Base-by-base conservation (phyloP, 2,888 invertebrate genomes). In the Punctoribates punctum region DNA sequence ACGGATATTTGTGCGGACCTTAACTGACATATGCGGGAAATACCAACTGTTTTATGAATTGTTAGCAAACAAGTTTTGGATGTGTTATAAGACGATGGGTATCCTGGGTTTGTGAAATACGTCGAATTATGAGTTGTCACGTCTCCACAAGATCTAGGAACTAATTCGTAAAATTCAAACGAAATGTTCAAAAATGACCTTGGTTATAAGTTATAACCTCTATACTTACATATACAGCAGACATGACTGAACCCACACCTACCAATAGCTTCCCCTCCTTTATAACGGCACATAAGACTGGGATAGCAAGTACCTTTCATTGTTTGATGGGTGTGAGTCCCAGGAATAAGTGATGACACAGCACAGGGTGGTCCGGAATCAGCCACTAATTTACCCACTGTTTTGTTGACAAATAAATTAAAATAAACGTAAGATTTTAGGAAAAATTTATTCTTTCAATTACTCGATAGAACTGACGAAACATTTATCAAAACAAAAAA, bases 91-190 rank as follows among this genome's bases (percentile, higher is more conserved):
- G 73, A 76, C n/a, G 77, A 75, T 15, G 80, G 80, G 72, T 73
- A 80, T 0, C 78, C 79, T 1, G 88, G 87, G 83, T 93, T 93
- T 0, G 93, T 92, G 83, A 94, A 94, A 82, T 93, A 93, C 0
- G 94, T 93, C 1, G 90, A 90, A 82, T 94, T 94, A 82, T 91
- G 90, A 0, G 88, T 86, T 0, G 91, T 89, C 0, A 89, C 88
- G 73, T 90, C 90, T 0, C 92, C 93, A 80, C 94, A 94, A 17
- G 78, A 77, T 70, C 78, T 73, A 27, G 78, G 79, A 77, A 78
- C 79, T 79, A 42, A 27, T 17, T 25, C 13, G 5, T 2, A 48
- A 4, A 23, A 25, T 27, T 46, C n/a, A n/a, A n/a, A n/a, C n/a
- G n/a, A n/a, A n/a, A n/a, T n/a, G n/a, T n/a, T n/a, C n/a, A n/a